phyloP scores from a whole-genome alignment of 2,113 vertebrate species.

The Otocyon megalotis region DNA sequence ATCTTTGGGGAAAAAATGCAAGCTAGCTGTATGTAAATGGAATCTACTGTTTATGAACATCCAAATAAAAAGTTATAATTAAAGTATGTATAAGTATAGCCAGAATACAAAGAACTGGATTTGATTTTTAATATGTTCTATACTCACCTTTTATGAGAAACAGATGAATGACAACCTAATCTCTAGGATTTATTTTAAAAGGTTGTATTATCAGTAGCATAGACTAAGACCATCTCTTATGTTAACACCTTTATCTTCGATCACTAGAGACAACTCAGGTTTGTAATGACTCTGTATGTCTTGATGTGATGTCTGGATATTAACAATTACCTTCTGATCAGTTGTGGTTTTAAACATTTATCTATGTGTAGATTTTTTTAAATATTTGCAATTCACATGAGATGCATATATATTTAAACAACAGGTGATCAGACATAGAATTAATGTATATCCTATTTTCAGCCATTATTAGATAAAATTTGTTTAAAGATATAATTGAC shows the following conservation, averaged over 20 bases:
- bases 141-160: background rate
- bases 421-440: background rate
- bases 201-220: background rate
- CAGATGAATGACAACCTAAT: background rate
- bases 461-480: background rate
- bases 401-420: background rate
- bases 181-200: slow-evolving; percentile 20
- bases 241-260: background rate
- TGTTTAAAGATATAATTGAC: background rate
- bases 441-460: background rate
- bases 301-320: background rate
- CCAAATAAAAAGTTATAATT: background rate
- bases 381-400: background rate
- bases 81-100: background rate
- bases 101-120: background rate
- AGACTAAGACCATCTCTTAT: background rate
- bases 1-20: background rate
- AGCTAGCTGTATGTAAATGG: background rate
- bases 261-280: background rate
- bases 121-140: background rate
- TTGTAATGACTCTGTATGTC: background rate
- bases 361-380: background rate
- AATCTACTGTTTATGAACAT: background rate
- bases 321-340: slow-evolving; percentile 38
- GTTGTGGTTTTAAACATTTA: background rate